Conservation (phyloP, 2,797 vertebrate species). For the Diplodus puntazzo region DNA sequence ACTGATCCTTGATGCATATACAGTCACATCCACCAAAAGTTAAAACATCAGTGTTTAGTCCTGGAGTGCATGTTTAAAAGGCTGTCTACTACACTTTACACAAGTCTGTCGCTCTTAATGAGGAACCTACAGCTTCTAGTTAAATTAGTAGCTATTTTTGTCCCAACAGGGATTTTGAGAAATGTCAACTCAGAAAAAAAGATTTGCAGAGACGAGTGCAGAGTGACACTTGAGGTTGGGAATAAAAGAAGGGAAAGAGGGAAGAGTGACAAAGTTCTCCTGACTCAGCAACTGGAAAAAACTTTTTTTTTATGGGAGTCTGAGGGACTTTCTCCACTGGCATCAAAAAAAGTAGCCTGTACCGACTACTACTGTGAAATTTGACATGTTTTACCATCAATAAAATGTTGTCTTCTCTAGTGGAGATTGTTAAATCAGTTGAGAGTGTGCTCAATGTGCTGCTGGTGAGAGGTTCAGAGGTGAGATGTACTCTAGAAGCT, state of each 20-base stretch:
- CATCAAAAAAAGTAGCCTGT: no score
- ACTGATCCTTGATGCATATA: constrained; percentile 20
- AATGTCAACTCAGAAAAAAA: background rate
- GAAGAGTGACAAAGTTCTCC: background rate
- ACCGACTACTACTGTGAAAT: no score
- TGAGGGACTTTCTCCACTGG: no score
- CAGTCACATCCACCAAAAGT: background rate
- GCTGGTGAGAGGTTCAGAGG: no score
- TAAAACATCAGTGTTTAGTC: background rate
- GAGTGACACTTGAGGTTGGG: background rate
- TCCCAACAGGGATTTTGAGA: background rate
- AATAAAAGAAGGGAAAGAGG: background rate
- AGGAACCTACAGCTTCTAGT: background rate
- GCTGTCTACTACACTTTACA: background rate
- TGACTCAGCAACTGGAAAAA: no score
- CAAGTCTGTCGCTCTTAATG: constrained; percentile 1
- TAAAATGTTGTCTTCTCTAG: no score
- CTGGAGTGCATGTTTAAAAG: background rate
- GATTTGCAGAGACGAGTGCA: background rate
- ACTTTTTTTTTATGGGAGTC: no score
- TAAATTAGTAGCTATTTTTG: constrained; percentile 9
- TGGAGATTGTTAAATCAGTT: no score
- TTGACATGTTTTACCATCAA: no score
- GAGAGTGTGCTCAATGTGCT: no score
- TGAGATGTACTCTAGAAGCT: no score